phyloP scores from a whole-genome alignment of 2,797 vertebrate genomes.

The Meda fulgida region DNA sequence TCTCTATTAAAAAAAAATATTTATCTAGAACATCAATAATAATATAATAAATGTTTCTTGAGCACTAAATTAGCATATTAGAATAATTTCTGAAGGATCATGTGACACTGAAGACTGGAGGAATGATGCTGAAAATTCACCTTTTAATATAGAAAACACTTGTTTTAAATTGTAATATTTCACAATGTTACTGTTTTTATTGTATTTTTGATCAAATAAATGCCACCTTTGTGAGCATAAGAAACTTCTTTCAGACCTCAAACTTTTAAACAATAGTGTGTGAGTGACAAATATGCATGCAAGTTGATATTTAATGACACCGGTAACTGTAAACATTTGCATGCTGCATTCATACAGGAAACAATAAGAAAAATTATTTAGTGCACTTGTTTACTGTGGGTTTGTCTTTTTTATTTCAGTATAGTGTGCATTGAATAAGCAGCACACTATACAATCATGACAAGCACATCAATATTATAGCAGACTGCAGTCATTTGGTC shows the following conservation, averaged over 20 bases:
- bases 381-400: background rate
- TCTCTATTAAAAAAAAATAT: background rate
- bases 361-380: background rate
- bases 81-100: background rate
- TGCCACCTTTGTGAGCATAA: background rate
- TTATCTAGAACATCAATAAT: too few relatives aligned
- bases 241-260: background rate
- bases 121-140: background rate
- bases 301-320: background rate
- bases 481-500: constrained; percentile 8
- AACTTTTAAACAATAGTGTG: background rate
- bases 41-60: too few relatives aligned
- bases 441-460: background rate
- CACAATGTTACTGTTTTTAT: background rate
- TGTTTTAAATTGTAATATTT: background rate
- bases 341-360: background rate
- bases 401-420: background rate
- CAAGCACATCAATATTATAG: background rate
- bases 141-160: background rate
- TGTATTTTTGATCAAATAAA: background rate
- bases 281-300: background rate
- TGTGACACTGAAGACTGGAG: background rate
- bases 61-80: too few relatives aligned
- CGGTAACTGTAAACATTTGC: background rate
- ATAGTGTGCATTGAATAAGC: background rate